phyloP scores from a whole-genome alignment of 2,888 invertebrate species.

The Polietes domitor region DNA sequence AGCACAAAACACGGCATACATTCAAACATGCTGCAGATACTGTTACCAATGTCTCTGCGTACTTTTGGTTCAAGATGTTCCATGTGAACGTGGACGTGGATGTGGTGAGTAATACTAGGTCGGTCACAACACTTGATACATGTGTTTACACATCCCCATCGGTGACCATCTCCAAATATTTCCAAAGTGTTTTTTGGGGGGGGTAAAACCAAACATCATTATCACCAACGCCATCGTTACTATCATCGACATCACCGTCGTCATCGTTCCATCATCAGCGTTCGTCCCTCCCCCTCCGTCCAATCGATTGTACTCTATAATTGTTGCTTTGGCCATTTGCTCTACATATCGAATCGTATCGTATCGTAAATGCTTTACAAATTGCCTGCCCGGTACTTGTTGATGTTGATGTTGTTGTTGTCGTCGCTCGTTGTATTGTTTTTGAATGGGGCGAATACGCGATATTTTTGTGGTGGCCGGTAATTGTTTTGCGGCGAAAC shows the following conservation, averaged over 20 bases:
- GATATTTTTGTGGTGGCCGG: not conserved
- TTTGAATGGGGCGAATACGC: slow-evolving; percentile 14
- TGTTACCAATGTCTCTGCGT: slow-evolving; percentile 16
- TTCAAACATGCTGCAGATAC: slow-evolving; percentile 11
- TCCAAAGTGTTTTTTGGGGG: slow-evolving; percentile 12
- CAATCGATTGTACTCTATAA: slow-evolving; percentile 17
- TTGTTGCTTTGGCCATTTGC: not conserved
- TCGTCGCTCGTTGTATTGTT: not conserved
- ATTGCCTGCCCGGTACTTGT: not conserved
- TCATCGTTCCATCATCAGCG: not conserved
- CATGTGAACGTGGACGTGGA: slow-evolving; percentile 13
- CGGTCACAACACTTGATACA: slow-evolving; percentile 20
- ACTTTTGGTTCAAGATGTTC: not conserved
- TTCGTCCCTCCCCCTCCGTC: not conserved
- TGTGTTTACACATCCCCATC: not conserved
- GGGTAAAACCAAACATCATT: slow-evolving; percentile 32
- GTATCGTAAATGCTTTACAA: slow-evolving; percentile 25
- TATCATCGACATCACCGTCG: not conserved
- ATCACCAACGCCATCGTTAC: slow-evolving; percentile 1
- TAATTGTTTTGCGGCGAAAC: slow-evolving; percentile 19
- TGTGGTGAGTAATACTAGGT: slow-evolving; percentile 5
- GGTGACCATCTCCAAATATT: slow-evolving; percentile 18
- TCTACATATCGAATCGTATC: not conserved
- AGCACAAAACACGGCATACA: not conserved
- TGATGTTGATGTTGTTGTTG: slow-evolving; percentile 1